These are phyloP conservation scores for Vespertilio murinus DNA, from an alignment of 2,797 vertebrate genomes.

Conservation along the genomic window DNA sequence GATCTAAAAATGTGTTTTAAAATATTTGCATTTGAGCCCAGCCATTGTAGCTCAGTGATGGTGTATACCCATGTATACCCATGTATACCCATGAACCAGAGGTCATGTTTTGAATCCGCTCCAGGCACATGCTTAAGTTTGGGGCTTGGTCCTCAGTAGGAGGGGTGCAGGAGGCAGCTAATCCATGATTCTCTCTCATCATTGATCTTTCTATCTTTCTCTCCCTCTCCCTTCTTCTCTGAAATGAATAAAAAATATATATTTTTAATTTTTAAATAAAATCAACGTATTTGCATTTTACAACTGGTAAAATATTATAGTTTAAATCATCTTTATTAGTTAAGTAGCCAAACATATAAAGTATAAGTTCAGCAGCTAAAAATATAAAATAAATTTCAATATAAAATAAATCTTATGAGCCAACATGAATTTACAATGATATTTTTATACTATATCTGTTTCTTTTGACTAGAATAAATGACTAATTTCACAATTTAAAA, in stretches of 20 bases:
- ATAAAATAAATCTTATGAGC: not conserved
- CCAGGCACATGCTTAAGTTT: too few relatives aligned
- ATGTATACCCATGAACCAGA: too few relatives aligned
- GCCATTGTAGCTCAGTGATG: too few relatives aligned
- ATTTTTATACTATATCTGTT: slow-evolving; percentile 18
- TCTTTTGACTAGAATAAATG: slow-evolving; percentile 4
- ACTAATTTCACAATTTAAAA: not conserved
- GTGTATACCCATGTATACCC: too few relatives aligned
- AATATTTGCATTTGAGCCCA: not conserved
- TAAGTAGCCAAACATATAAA: not conserved
- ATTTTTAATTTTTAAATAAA: too few relatives aligned
- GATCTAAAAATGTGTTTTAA: not conserved
- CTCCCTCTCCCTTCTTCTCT: too few relatives aligned
- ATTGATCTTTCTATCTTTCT: too few relatives aligned
- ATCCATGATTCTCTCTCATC: too few relatives aligned
- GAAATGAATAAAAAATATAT: too few relatives aligned
- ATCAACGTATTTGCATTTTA: not conserved
- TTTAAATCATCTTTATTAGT: not conserved
- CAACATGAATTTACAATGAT: slow-evolving; percentile 51
- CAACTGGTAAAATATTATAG: not conserved
- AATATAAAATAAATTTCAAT: not conserved
- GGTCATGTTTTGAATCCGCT: too few relatives aligned
- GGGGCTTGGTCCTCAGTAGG: too few relatives aligned
- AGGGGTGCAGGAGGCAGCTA: too few relatives aligned
- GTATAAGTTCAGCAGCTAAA: not conserved